Evolutionary conservation across 2,888 invertebrate species (phyloP).

Genomic region (Machimus atricapillus): DNA sequence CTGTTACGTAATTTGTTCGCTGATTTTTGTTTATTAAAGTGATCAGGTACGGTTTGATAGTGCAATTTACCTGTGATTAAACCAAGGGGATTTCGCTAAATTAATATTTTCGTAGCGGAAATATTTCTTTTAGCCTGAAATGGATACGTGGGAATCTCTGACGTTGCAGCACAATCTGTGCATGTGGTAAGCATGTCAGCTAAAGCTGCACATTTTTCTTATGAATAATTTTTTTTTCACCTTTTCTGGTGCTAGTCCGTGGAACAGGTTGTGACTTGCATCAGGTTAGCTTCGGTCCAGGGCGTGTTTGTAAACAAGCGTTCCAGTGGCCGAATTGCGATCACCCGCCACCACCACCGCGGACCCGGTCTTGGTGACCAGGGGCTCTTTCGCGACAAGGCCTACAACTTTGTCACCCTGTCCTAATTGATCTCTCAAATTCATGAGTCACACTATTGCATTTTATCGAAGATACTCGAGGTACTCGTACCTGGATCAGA

Average conservation of each 20-base stretch:
- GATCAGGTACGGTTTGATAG: background rate
- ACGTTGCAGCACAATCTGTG: background rate
- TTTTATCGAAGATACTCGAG: background rate
- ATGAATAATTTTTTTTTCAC: background rate
- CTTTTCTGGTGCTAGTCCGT: background rate
- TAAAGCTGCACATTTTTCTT: background rate
- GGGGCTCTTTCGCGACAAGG: background rate
- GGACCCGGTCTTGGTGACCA: background rate
- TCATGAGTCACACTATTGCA: background rate
- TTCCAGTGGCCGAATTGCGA: background rate
- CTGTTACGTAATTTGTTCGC: background rate
- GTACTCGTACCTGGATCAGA: background rate
- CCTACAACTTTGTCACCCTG: background rate
- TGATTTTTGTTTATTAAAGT: background rate
- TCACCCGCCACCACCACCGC: background rate
- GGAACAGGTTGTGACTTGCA: background rate
- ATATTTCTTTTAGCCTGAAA: background rate
- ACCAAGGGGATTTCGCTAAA: background rate
- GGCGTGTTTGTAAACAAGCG: background rate
- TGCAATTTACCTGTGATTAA: background rate
- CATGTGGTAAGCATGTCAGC: background rate
- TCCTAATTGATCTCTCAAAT: background rate
- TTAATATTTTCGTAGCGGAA: background rate
- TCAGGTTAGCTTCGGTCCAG: background rate
- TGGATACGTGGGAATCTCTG: background rate